Evolutionary conservation across 2,888 invertebrate species (phyloP), one percentile per base, ranked within the genome.

Genomic region (Synergus japonicus): DNA sequence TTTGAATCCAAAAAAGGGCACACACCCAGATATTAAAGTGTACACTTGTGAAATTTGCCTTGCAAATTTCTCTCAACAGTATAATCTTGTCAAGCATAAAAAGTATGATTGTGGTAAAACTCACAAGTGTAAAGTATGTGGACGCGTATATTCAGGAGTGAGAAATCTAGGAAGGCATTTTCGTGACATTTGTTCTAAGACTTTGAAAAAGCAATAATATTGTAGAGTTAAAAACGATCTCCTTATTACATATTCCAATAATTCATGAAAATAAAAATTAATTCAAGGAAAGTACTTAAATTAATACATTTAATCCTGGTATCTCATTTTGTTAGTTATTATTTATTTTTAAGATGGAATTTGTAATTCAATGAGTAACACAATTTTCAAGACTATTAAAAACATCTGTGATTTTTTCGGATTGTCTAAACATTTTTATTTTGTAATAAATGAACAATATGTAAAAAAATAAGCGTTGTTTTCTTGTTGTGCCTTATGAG

Each of bases 1-100:
- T 41, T 43, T 66, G 9, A 66, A 66, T 43, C 66, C 66, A n/a
- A 29, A 22, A 13, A 63, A 29, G 18, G 63, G 22, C 63, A 63
- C 29, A 3, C n/a, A 18, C 43, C 37, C 13, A 66, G n/a, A 66
- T 9, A 4, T 43, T 18, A 43, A 66, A 43, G n/a, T n/a, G 10
- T 66, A 4, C 4, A 18, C 43, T 41, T 66, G 43, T n/a, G n/a
- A 66, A 18, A 43, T 18, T 66, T 66, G 66, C 12, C n/a, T 15
- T 9, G 41, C 66, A 2, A 41, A 41, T 66, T 43, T 43, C 10
- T 41, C n/a, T 9, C n/a, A 41, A 18, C 10, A 10, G 5, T 43
- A 41, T 43, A 43, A 43, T 43, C 41, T 66, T 7, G n/a, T 12
- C 0, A 15, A 41, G 4, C 66, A 66, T 43, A 18, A 41, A 43